A percentile compares a stretch with the other conserved stretches of the same genome.
Evolutionary conservation across 2,888 invertebrate species (phyloP).

Genomic region (Pyralis farinalis): DNA sequence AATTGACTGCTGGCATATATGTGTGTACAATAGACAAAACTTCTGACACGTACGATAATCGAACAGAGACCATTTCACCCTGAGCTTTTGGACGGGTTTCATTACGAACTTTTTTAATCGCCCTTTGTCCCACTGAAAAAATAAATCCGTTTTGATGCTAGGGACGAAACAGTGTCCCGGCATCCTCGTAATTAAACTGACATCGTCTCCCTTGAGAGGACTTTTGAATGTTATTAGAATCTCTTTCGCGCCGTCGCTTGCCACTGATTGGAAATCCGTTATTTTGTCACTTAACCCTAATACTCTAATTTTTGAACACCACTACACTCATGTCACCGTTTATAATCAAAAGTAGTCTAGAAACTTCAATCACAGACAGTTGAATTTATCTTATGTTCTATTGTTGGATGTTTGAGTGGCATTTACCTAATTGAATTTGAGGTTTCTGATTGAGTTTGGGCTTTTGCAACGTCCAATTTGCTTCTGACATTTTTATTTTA

Average conservation of each 20-base stretch:
- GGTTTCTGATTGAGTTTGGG: neutral
- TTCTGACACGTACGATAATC: slow-evolving; percentile 17
- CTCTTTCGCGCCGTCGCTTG: slow-evolving; percentile 64
- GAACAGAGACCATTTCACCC: slow-evolving; percentile 44
- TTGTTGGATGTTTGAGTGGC: slow-evolving; percentile 12
- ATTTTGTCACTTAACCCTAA: slow-evolving; percentile 42
- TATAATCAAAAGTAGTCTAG: slow-evolving; percentile 14
- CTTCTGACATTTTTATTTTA: neutral
- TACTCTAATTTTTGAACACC: slow-evolving; percentile 20
- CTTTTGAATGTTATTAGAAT: slow-evolving; percentile 80
- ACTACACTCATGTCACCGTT: neutral
- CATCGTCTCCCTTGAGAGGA: slow-evolving; percentile 68
- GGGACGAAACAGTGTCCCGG: slow-evolving; percentile 49
- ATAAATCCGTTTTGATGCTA: slow-evolving; percentile 67
- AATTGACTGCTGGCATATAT: slow-evolving; percentile 11
- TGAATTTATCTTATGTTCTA: slow-evolving; percentile 11
- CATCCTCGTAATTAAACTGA: slow-evolving; percentile 72
- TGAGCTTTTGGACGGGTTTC: slow-evolving; percentile 66
- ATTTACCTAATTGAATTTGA: slow-evolving; percentile 15
- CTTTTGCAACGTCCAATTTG: neutral
- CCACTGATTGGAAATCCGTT: slow-evolving; percentile 71
- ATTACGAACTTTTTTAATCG: slow-evolving; percentile 79
- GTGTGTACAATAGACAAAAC: slow-evolving; percentile 17
- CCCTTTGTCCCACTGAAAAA: slow-evolving; percentile 73
- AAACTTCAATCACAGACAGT: slow-evolving; percentile 15